phyloP scores from a whole-genome alignment of 2,888 invertebrate species.

The Sarcophaga rosellei region DNA sequence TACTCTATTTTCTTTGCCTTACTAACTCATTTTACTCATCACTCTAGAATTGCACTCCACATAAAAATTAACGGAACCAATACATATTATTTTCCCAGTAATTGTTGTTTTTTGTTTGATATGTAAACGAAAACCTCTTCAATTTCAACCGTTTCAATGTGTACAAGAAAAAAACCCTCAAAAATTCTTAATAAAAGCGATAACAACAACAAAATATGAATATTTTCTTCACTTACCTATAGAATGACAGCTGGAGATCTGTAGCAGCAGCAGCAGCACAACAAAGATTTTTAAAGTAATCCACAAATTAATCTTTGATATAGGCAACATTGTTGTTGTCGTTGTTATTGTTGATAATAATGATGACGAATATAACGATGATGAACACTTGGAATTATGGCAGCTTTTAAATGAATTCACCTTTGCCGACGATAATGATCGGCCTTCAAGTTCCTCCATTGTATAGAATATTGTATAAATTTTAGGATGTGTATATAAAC shows the following conservation, averaged over 20 bases:
- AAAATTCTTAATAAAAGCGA: background rate
- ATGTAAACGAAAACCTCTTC: background rate
- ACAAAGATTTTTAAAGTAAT: slow-evolving; percentile 65
- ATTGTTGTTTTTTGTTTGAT: too few relatives aligned
- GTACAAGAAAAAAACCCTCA: too few relatives aligned
- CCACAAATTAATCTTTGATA: slow-evolving; percentile 66
- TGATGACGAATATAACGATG: background rate
- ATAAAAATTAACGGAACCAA: too few relatives aligned
- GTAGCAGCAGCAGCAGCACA: slow-evolving; percentile 19
- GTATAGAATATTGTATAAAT: background rate
- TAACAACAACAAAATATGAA: background rate
- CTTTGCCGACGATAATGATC: background rate
- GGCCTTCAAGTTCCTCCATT: slow-evolving; percentile 62
- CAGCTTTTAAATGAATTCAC: slow-evolving; percentile 3
- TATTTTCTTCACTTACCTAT: slow-evolving; percentile 46
- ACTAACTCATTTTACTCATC: too few relatives aligned
- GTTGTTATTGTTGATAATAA: background rate
- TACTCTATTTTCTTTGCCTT: too few relatives aligned
- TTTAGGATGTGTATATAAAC: background rate
- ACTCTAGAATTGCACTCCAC: too few relatives aligned
- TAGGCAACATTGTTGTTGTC: slow-evolving; percentile 22
- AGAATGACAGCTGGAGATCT: slow-evolving; percentile 59
- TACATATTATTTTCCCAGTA: too few relatives aligned
- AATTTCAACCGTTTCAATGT: background rate
- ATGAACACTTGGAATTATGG: slow-evolving; percentile 19